Conservation (phyloP, 2,113 vertebrate genomes). For the Casuarius casuarius region DNA sequence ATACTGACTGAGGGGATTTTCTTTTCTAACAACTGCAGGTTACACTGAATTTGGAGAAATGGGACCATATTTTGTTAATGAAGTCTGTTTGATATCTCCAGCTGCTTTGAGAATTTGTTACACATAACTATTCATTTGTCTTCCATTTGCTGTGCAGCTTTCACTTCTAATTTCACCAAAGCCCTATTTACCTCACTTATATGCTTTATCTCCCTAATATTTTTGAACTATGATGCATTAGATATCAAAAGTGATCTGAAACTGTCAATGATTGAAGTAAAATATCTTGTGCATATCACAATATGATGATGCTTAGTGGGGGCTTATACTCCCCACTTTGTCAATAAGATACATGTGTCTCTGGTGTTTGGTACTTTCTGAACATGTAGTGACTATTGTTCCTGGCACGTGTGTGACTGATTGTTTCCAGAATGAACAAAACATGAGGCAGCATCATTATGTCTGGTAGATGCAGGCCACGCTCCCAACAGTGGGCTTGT, state of each 20-base stretch:
- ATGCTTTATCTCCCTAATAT: neutral
- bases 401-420: constrained; percentile 68
- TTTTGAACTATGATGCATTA: neutral
- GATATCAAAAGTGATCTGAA: neutral
- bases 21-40: neutral
- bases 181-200: neutral
- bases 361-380: constrained; percentile 39
- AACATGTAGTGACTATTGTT: constrained; percentile 56
- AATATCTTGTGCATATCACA: neutral
- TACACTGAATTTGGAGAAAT: neutral
- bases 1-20: neutral
- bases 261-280: neutral
- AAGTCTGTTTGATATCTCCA: neutral
- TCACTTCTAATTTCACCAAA: neutral
- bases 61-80: neutral
- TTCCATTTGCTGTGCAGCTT: neutral
- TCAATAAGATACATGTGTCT: constrained; percentile 40
- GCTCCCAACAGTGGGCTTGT: constrained; percentile 58
- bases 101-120: neutral
- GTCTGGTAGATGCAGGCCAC: constrained; percentile 42
- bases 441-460: constrained; percentile 55
- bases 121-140: neutral
- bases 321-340: neutral
- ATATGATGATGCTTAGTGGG: neutral
- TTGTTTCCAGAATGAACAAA: constrained; percentile 72